Evolutionary conservation across 2,888 invertebrate species (phyloP).

Genomic region (Euspilapteryx auroguttella): DNA sequence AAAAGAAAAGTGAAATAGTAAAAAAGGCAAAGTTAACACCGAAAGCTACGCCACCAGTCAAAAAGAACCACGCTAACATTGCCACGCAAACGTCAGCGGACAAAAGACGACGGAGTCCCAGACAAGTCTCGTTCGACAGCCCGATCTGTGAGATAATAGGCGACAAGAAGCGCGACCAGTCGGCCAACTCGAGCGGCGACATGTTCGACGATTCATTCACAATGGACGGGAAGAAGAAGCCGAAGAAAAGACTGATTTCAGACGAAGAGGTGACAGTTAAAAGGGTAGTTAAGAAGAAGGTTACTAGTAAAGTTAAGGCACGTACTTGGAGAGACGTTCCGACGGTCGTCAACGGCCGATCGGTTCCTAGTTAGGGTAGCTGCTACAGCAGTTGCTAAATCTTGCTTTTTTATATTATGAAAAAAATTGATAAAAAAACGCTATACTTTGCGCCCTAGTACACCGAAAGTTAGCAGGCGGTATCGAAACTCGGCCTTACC

Average conservation of each 20-base stretch:
- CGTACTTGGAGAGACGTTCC: constrained; percentile 38
- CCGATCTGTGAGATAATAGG: constrained; percentile 32
- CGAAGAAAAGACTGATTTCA: constrained; percentile 28
- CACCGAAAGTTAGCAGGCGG: too few species aligned
- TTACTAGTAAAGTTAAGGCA: constrained; percentile 21
- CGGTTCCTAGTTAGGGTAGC: constrained; percentile 30
- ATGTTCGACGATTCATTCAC: constrained; percentile 46
- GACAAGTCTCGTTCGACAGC: constrained; percentile 40
- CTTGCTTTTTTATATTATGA: too few species aligned
- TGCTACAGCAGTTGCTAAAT: too few species aligned
- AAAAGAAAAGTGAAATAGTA: constrained; percentile 17
- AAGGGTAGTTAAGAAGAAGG: constrained; percentile 35
- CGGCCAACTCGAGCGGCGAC: constrained; percentile 32
- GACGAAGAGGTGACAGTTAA: constrained; percentile 31
- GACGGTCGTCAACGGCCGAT: constrained; percentile 32
- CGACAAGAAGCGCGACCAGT: constrained; percentile 13
- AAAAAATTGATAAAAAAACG: too few species aligned
- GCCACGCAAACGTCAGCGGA: constrained; percentile 44
- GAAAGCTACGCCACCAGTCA: constrained; percentile 36
- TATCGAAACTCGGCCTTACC: too few species aligned
- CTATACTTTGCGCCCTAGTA: too few species aligned
- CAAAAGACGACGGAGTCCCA: constrained; percentile 19
- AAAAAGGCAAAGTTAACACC: constrained; percentile 32
- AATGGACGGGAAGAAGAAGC: constrained; percentile 31
- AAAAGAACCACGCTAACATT: constrained; percentile 32